These are phyloP conservation scores for Orientallactaga bullata DNA, from an alignment of 2,113 vertebrate species.

Conservation along the genomic window DNA sequence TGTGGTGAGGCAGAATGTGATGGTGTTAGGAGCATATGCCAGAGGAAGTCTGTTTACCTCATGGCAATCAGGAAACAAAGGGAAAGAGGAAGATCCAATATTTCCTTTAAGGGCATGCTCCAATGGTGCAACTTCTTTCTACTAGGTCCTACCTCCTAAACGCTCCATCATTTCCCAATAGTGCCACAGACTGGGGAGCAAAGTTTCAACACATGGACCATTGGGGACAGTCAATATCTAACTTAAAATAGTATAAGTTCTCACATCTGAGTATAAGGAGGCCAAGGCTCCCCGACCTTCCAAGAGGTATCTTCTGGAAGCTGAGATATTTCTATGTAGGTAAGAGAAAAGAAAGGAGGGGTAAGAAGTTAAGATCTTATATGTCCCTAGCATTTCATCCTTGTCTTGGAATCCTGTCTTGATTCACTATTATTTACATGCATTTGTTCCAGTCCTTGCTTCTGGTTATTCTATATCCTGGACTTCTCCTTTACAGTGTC, in stretches of 20 bases:
- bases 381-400: not conserved
- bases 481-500: not conserved
- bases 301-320: not conserved
- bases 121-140: not conserved
- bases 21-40: too few species aligned
- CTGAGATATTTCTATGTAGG: not conserved
- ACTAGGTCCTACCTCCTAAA: not conserved
- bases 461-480: not conserved
- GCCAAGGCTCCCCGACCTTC: not conserved
- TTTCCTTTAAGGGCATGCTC: not conserved
- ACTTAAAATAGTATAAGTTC: not conserved
- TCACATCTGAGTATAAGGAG: not conserved
- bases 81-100: not conserved
- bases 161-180: not conserved
- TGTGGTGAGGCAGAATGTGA: not conserved
- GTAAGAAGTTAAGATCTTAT: not conserved
- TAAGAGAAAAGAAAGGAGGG: not conserved
- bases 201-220: not conserved
- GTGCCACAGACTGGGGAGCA: not conserved
- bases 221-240: not conserved
- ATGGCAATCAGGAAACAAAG: not conserved
- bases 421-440: not conserved
- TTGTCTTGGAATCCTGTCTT: conserved; percentile 8
- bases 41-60: too few species aligned
- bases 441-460: not conserved